Evolutionary conservation across 1,140 invertebrate genomes (phyloP).

Genomic region (Antheraea mylitta): DNA sequence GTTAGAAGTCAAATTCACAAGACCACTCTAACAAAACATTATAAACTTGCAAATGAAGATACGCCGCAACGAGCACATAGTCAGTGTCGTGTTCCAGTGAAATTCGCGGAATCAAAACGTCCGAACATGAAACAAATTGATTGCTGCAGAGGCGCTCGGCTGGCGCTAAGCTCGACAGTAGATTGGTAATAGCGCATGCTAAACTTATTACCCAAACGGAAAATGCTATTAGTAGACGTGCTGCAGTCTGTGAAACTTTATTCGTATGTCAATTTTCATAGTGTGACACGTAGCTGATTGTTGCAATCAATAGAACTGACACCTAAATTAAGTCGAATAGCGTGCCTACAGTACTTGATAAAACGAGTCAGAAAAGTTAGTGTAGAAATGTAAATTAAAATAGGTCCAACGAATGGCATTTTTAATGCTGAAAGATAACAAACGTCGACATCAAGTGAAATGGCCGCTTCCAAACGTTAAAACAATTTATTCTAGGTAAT

Average conservation of each 20-base stretch:
- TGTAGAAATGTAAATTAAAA: conserved; percentile 23
- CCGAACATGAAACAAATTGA: conserved; percentile 71
- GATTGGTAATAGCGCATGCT: conserved; percentile 76
- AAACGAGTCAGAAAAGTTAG: conserved; percentile 18
- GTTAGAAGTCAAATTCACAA: conserved; percentile 27
- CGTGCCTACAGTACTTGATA: conserved; percentile 34
- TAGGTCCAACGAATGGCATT: conserved; percentile 34
- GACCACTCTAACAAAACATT: conserved; percentile 34
- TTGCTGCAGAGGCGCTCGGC: conserved; percentile 58
- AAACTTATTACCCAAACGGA: conserved; percentile 75
- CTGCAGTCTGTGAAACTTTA: conserved; percentile 60
- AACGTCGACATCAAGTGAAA: conserved; percentile 61
- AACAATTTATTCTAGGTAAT: conserved; percentile 77
- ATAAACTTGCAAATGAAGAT: conserved; percentile 53
- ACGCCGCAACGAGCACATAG: conserved; percentile 43
- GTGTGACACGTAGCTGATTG: conserved; percentile 63
- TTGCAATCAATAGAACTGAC: conserved; percentile 67
- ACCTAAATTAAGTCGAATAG: conserved; percentile 41
- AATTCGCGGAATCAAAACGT: conserved; percentile 68
- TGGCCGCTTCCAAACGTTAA: conserved; percentile 63
- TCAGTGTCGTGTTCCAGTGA: conserved; percentile 36
- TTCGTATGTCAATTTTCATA: conserved; percentile 66
- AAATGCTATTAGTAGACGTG: conserved; percentile 73
- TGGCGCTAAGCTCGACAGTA: conserved; percentile 57
- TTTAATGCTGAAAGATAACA: conserved; percentile 70